These are phyloP conservation scores for Nemopilema nomurai DNA, from an alignment of 30 jellyfish, hydroid and myxozoan species.

Conservation along the genomic window DNA sequence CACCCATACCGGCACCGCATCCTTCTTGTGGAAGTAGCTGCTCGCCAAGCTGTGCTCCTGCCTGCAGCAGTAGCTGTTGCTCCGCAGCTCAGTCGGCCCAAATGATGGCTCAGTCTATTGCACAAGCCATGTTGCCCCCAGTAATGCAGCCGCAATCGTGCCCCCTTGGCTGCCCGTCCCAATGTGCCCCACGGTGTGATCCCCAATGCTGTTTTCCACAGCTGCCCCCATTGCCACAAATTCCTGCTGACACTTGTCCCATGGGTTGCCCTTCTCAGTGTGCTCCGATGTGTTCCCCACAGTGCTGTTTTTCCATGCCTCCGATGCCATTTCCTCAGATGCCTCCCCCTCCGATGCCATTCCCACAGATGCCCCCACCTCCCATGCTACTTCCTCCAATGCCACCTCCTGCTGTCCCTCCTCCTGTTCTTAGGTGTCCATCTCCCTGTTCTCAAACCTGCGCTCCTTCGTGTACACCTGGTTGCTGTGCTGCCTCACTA, in stretches of 20 bases:
- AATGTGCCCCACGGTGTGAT: constrained; percentile 88
- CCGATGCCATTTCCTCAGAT: constrained; percentile 61
- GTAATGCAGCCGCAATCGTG: constrained; percentile 64
- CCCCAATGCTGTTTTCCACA: constrained; percentile 96
- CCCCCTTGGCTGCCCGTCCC: constrained; percentile 77
- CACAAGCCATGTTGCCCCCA: constrained; percentile 66
- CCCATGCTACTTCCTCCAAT: constrained; percentile 7
- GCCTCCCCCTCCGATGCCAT: constrained; percentile 57
- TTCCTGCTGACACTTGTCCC: constrained; percentile 50
- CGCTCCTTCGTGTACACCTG: constrained; percentile 56
- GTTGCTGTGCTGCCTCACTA: constrained; percentile 60
- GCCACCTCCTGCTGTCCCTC: constrained; percentile 37
- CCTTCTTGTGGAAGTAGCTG: constrained; percentile 69
- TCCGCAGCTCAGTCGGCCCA: constrained; percentile 58
- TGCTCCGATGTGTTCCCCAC: constrained; percentile 84
- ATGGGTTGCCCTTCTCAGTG: constrained; percentile 60
- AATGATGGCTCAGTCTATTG: constrained; percentile 55
- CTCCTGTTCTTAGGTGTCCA: constrained; percentile 50
- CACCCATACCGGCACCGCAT: constrained; percentile 70
- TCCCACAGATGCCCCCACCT: constrained; percentile 48
- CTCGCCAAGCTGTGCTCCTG: constrained; percentile 78
- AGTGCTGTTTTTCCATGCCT: constrained; percentile 84
- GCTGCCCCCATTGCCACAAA: constrained; percentile 62
- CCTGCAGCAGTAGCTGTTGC: constrained; percentile 82
- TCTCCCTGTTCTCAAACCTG: constrained; percentile 60